Conservation (phyloP, 2,888 invertebrate species). For the Cheilosia pagana region DNA sequence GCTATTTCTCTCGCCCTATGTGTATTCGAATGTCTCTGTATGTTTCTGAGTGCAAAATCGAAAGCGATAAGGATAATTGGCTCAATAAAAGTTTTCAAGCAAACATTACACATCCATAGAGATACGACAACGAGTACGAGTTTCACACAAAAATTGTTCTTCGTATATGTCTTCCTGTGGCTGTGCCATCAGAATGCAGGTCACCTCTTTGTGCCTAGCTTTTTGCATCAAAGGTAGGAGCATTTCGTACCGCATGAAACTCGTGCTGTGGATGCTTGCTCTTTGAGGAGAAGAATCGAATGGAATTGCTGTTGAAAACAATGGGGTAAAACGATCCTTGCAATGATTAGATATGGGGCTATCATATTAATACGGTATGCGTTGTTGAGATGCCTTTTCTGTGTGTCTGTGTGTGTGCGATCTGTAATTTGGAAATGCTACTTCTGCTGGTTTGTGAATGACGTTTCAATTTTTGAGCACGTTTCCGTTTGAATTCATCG, state of each 20-base stretch:
- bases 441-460: constrained; percentile 8
- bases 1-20: constrained; percentile 7
- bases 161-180: constrained; percentile 12
- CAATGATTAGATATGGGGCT: constrained; percentile 57
- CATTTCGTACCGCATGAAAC: not conserved
- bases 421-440: constrained; percentile 37
- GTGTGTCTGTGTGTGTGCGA: constrained; percentile 2
- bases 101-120: constrained; percentile 56
- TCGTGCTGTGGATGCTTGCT: constrained; percentile 8
- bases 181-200: constrained; percentile 41
- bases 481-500: constrained; percentile 38
- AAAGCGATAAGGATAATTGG: constrained; percentile 82
- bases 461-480: constrained; percentile 40
- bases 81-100: constrained; percentile 81
- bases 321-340: constrained; percentile 62
- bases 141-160: constrained; percentile 3
- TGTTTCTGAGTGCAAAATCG: constrained; percentile 61
- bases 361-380: constrained; percentile 61
- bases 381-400: constrained; percentile 40
- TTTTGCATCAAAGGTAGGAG: constrained; percentile 38
- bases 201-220: constrained; percentile 30
- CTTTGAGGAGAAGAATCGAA: constrained; percentile 53
- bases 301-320: constrained; percentile 64
- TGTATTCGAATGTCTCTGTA: constrained; percentile 4
- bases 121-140: constrained; percentile 1